Evolutionary conservation across 2,888 invertebrate species (phyloP).

Genomic region (Cacoxenus indagator): DNA sequence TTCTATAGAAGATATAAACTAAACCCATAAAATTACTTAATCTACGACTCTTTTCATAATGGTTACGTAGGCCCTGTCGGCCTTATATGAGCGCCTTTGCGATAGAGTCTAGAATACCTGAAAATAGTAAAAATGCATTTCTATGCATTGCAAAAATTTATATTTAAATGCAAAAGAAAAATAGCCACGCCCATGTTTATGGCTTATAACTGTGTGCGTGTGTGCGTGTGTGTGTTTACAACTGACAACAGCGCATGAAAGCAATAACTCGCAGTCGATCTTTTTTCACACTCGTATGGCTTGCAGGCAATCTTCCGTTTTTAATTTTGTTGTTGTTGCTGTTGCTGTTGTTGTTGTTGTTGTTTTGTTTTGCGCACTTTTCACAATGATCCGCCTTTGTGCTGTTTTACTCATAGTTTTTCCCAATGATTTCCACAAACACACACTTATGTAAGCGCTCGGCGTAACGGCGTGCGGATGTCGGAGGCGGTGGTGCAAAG

Average conservation of each 20-base stretch:
- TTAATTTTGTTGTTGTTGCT: background rate
- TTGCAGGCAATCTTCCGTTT: background rate
- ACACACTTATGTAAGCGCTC: constrained; percentile 18
- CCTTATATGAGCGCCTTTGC: no score
- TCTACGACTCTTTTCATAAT: no score
- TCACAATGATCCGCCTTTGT: background rate
- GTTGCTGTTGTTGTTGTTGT: background rate
- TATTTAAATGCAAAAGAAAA: background rate
- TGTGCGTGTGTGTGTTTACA: background rate
- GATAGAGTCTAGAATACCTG: no score
- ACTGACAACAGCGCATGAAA: background rate
- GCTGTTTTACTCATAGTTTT: constrained; percentile 24
- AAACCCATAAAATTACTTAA: no score
- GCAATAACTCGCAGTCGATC: background rate
- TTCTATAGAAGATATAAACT: no score
- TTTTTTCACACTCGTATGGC: background rate
- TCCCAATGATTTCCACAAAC: constrained; percentile 49
- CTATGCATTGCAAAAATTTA: background rate
- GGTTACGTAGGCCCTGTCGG: no score
- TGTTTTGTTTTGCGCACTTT: constrained; percentile 2
- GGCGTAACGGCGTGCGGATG: background rate
- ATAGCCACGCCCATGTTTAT: background rate
- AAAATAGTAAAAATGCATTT: no score
- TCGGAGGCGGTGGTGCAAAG: background rate
- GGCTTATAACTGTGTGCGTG: background rate